Conservation (phyloP, 1,140 invertebrate genomes). For the Macrobrachium rosenbergii region DNA sequence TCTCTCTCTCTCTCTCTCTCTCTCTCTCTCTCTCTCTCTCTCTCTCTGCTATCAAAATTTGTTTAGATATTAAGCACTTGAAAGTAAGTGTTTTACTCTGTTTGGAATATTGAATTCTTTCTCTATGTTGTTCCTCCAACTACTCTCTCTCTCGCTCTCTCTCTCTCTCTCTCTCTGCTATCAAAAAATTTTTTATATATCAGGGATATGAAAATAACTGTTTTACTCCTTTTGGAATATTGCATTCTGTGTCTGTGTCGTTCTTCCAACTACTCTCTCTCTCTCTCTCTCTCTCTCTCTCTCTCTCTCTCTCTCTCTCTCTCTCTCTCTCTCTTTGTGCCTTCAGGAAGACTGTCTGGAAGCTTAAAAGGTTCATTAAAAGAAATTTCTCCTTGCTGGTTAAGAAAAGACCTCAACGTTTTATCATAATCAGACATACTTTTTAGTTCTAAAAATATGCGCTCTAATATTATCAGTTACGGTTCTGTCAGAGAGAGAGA, state of each 20-base stretch:
- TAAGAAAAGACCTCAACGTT: too few species aligned
- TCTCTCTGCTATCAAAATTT: background rate
- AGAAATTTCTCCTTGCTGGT: too few species aligned
- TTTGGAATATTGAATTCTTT: background rate
- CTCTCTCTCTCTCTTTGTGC: background rate
- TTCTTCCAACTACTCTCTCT: background rate
- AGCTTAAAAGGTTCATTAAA: too few species aligned
- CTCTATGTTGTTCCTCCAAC: too few species aligned
- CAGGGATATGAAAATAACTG: background rate
- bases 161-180: conserved; percentile 17
- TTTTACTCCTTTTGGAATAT: background rate
- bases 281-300: background rate
- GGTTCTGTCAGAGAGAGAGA: too few species aligned
- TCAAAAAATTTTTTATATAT: background rate
- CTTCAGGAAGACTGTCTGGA: background rate
- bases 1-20: conserved; percentile 6
- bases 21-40: conserved; percentile 35
- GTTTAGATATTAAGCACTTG: too few species aligned
- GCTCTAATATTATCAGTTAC: too few species aligned
- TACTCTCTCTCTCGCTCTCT: background rate
- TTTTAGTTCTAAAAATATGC: too few species aligned
- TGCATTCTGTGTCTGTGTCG: background rate
- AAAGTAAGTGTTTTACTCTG: too few species aligned
- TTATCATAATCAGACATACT: background rate
- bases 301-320: conserved; percentile 1